A percentile compares a stretch with the other conserved stretches of the same genome.
These are phyloP conservation scores for Anthoptus insignis DNA, from an alignment of 2,888 invertebrate genomes.

Conservation along the genomic window DNA sequence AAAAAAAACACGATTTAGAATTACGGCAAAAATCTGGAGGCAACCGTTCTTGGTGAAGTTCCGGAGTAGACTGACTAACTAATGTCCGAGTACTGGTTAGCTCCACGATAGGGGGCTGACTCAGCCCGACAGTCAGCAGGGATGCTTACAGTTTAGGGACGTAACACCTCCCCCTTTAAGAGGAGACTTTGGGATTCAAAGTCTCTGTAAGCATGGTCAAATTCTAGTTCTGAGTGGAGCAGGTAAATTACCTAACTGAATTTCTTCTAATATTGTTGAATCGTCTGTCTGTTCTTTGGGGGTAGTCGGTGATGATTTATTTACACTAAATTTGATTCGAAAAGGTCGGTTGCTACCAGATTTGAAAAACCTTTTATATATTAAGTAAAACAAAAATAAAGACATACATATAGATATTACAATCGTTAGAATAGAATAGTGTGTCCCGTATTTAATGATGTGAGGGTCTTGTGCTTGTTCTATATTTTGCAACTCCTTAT, in stretches of 20 bases:
- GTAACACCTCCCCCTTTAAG: too few species aligned
- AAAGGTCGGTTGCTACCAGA: not conserved
- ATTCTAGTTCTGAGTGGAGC: not conserved
- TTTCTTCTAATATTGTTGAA: not conserved
- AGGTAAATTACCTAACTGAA: not conserved
- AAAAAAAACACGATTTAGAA: too few species aligned
- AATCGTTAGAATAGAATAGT: conserved; percentile 7
- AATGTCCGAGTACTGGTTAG: too few species aligned
- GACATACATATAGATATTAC: not conserved
- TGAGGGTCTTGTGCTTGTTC: conserved; percentile 7
- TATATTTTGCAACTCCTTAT: not conserved
- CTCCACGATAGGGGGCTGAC: too few species aligned
- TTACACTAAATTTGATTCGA: not conserved
- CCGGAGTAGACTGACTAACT: too few species aligned
- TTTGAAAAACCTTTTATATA: not conserved
- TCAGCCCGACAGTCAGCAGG: too few species aligned
- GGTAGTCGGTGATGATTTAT: not conserved
- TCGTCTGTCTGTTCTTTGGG: not conserved
- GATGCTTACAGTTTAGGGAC: too few species aligned
- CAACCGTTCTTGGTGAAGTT: too few species aligned
- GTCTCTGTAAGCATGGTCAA: not conserved
- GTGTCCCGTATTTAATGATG: conserved; percentile 14
- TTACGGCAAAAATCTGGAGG: too few species aligned
- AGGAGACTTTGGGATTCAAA: not conserved
- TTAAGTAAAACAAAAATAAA: not conserved